Conservation (phyloP, 2,888 invertebrate genomes). For the Hyppa rectilinea region DNA sequence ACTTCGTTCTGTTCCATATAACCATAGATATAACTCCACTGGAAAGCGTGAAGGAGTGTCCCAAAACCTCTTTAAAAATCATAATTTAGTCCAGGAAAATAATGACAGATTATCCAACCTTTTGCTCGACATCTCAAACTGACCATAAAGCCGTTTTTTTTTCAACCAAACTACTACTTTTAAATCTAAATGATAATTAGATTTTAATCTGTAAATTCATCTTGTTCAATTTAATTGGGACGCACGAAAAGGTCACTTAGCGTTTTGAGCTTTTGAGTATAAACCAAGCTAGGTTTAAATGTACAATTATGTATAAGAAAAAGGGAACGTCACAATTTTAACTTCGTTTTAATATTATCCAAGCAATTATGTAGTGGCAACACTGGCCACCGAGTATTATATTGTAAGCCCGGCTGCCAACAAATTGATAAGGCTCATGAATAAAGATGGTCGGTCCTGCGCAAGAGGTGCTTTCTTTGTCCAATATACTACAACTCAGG, state of each 20-base stretch:
- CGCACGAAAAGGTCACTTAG: constrained; percentile 52
- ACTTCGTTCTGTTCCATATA: background rate
- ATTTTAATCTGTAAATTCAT: constrained; percentile 46
- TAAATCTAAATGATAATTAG: constrained; percentile 39
- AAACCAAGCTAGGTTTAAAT: constrained; percentile 18
- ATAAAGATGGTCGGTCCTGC: constrained; percentile 77
- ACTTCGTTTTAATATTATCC: constrained; percentile 58
- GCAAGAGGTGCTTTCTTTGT: constrained; percentile 76
- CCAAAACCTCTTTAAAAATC: constrained; percentile 1
- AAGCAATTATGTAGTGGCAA: constrained; percentile 79
- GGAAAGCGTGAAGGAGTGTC: constrained; percentile 1
- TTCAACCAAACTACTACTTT: background rate
- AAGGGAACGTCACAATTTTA: constrained; percentile 61
- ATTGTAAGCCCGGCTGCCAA: constrained; percentile 76
- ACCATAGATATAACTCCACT: too few relatives aligned
- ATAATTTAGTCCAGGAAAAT: constrained; percentile 8
- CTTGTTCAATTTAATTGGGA: constrained; percentile 40
- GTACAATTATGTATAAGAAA: constrained; percentile 33
- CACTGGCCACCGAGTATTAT: constrained; percentile 79
- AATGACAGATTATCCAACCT: constrained; percentile 15
- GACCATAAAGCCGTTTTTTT: constrained; percentile 7
- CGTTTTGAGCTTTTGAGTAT: constrained; percentile 28
- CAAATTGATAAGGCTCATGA: constrained; percentile 86
- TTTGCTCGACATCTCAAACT: background rate
- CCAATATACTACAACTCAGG: constrained; percentile 44